Evolutionary conservation across 2,797 vertebrate genomes (phyloP).

Genomic region (Helarctos malayanus): DNA sequence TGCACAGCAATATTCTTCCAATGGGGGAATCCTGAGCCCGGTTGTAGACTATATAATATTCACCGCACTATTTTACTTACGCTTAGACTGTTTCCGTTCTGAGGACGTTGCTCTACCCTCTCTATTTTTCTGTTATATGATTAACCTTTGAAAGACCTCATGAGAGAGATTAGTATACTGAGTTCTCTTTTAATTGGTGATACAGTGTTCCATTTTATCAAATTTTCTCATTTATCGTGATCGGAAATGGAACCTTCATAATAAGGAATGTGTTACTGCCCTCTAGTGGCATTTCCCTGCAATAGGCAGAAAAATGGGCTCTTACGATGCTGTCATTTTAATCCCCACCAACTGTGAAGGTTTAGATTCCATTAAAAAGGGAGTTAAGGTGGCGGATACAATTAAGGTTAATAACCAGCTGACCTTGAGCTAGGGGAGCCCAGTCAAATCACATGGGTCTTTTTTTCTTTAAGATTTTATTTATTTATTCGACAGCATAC

Average conservation of each 20-base stretch:
- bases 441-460: not conserved
- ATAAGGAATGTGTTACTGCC: not conserved
- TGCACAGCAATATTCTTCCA: not conserved
- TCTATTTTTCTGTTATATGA: not conserved
- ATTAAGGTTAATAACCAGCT: not conserved
- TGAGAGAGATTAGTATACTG: not conserved
- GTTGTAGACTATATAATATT: not conserved
- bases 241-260: not conserved
- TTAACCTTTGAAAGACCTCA: not conserved
- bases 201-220: not conserved
- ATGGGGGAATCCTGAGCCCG: not conserved
- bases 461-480: not conserved
- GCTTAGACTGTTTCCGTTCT: not conserved
- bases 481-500: not conserved
- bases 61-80: not conserved
- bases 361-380: not conserved
- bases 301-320: not conserved
- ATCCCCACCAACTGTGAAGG: not conserved
- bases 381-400: not conserved
- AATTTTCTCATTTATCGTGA: not conserved
- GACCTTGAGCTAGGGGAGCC: not conserved
- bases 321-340: not conserved
- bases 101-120: not conserved
- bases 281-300: conserved; percentile 19
- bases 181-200: not conserved